These are phyloP conservation scores for Phragmatobia fuliginosa DNA, from an alignment of 2,888 invertebrate species.

Conservation along the genomic window DNA sequence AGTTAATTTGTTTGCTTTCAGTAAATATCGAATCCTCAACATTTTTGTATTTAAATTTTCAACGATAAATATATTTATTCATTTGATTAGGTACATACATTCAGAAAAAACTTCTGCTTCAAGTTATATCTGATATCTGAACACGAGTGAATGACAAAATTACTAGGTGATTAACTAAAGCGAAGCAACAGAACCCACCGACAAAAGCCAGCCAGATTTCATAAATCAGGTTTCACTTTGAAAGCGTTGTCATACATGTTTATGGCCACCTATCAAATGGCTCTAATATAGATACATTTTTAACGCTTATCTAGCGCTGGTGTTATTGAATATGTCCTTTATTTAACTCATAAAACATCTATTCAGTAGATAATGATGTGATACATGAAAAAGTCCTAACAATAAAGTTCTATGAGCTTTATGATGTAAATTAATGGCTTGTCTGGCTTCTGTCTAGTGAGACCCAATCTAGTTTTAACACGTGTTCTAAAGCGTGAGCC, in stretches of 20 bases:
- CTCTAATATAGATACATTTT: neutral
- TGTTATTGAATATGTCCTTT: neutral
- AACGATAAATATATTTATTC: no score
- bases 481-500: conserved; percentile 57
- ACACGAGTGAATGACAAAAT: neutral
- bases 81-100: neutral
- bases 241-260: neutral
- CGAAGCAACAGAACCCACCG: neutral
- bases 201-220: neutral
- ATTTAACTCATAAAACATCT: neutral
- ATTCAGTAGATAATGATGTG: neutral
- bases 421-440: conserved; percentile 28
- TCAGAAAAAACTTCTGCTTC: neutral
- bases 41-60: neutral
- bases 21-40: neutral
- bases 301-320: neutral
- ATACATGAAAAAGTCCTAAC: no score
- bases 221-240: neutral
- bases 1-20: neutral
- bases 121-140: neutral
- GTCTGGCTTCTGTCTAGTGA: conserved; percentile 38
- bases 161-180: neutral
- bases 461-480: conserved; percentile 57
- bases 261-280: neutral
- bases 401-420: neutral